Percentiles rank a stretch among this genome's conserved stretches.
Conservation (phyloP, 1,140 invertebrate genomes). For the Ladona fulva region DNA sequence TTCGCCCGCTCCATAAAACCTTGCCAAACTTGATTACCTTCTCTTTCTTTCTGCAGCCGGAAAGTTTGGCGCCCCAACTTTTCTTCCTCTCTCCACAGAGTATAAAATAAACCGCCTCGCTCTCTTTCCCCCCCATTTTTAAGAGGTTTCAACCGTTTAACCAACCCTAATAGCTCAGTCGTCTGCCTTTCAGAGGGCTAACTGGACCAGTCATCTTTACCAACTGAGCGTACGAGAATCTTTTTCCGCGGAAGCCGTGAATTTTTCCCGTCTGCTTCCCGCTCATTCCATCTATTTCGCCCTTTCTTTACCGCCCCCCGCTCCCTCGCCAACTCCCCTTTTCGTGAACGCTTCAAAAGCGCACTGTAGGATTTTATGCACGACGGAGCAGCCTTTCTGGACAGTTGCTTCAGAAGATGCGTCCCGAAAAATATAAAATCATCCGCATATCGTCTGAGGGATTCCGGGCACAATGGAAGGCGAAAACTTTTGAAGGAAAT, state of each 20-base stretch:
- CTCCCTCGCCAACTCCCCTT: constrained; percentile 4
- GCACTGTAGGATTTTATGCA: background rate
- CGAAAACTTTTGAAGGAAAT: too few relatives aligned
- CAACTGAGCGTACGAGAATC: background rate
- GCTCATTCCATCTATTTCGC: background rate
- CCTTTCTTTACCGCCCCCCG: background rate
- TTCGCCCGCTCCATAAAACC: background rate
- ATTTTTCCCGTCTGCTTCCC: background rate
- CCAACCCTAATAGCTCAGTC: background rate
- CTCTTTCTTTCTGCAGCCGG: background rate
- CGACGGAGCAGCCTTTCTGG: background rate
- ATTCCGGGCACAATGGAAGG: too few relatives aligned
- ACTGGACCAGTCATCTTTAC: background rate
- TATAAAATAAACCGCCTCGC: background rate
- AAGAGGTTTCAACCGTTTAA: background rate
- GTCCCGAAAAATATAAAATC: too few relatives aligned
- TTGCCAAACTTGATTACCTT: background rate
- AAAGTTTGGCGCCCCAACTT: constrained; percentile 1
- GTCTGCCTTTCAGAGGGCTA: background rate
- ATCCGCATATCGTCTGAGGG: too few relatives aligned
- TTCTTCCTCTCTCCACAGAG: background rate
- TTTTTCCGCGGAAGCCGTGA: background rate
- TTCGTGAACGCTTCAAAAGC: background rate
- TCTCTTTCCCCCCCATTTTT: too few relatives aligned
- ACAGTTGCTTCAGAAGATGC: background rate